phyloP scores from a whole-genome alignment of 2,888 invertebrate species.

The Catocala sponsa region DNA sequence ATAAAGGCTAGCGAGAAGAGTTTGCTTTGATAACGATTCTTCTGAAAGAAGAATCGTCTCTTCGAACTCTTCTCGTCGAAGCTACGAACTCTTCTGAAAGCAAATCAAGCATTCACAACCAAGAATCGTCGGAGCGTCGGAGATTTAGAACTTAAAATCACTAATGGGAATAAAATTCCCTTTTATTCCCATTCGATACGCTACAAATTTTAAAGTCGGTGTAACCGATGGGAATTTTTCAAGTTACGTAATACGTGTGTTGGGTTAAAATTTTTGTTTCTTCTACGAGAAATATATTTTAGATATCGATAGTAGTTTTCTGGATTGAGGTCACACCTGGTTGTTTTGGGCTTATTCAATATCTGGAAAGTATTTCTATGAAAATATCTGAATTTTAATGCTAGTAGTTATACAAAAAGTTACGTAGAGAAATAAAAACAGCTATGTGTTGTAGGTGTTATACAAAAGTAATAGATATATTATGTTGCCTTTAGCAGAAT shows the following conservation, averaged over 20 bases:
- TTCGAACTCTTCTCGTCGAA: too few species aligned
- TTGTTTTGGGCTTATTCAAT: too few species aligned
- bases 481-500: too few species aligned
- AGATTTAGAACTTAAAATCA: conserved; percentile 11
- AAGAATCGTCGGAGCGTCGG: neutral
- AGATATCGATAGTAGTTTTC: conserved; percentile 20
- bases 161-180: conserved; percentile 44
- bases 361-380: too few species aligned
- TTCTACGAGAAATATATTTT: conserved; percentile 24
- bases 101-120: conserved; percentile 8
- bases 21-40: too few species aligned
- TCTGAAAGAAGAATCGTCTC: too few species aligned
- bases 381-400: too few species aligned
- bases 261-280: conserved; percentile 33
- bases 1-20: too few species aligned
- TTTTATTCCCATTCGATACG: conserved; percentile 35
- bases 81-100: neutral
- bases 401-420: too few species aligned
- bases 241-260: conserved; percentile 30
- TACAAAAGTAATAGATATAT: too few species aligned
- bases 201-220: conserved; percentile 35
- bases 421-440: too few species aligned
- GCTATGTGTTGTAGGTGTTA: too few species aligned
- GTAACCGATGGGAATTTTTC: conserved; percentile 28
- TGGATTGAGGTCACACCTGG: neutral